Evolutionary conservation across 2,113 vertebrate genomes (phyloP).

Genomic region (Sander vitreus): DNA sequence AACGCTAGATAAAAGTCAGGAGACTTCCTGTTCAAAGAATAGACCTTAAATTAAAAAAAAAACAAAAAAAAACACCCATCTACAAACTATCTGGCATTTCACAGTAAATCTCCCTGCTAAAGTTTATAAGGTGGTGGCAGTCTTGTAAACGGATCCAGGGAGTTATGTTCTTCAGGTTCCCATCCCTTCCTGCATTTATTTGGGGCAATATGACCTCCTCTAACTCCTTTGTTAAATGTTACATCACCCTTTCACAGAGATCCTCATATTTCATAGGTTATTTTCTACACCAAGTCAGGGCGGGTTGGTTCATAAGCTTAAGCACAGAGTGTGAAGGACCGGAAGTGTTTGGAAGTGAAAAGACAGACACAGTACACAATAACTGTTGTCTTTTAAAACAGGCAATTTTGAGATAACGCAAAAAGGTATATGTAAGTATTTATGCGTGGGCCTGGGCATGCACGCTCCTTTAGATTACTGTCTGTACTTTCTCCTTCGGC

Average conservation of each 20-base stretch:
- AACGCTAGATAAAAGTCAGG: too few relatives aligned
- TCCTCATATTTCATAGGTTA: conserved; percentile 70
- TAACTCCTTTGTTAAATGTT: conserved; percentile 64
- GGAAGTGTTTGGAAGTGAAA: conserved; percentile 73
- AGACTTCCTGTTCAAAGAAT: conserved; percentile 42
- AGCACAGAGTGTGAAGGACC: conserved; percentile 31
- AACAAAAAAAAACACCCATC: conserved; percentile 45
- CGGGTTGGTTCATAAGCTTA: conserved; percentile 40
- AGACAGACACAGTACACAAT: conserved; percentile 64
- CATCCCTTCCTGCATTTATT: conserved; percentile 76
- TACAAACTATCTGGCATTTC: conserved; percentile 47
- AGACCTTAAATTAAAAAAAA: conserved; percentile 46
- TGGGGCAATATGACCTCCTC: conserved; percentile 64
- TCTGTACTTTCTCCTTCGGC: not conserved
- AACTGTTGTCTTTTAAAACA: conserved; percentile 23
- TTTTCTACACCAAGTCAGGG: not conserved
- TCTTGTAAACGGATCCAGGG: conserved; percentile 76
- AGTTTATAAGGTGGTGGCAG: conserved; percentile 78
- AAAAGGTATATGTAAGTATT: conserved; percentile 3
- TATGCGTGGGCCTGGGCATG: not conserved
- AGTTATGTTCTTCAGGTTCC: conserved; percentile 67
- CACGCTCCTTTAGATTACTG: not conserved
- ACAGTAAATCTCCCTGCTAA: conserved; percentile 64
- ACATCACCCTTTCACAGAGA: conserved; percentile 64
- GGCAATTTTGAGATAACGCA: conserved; percentile 53